Conservation (phyloP, 2,113 vertebrate species). For the Symphodus melops region DNA sequence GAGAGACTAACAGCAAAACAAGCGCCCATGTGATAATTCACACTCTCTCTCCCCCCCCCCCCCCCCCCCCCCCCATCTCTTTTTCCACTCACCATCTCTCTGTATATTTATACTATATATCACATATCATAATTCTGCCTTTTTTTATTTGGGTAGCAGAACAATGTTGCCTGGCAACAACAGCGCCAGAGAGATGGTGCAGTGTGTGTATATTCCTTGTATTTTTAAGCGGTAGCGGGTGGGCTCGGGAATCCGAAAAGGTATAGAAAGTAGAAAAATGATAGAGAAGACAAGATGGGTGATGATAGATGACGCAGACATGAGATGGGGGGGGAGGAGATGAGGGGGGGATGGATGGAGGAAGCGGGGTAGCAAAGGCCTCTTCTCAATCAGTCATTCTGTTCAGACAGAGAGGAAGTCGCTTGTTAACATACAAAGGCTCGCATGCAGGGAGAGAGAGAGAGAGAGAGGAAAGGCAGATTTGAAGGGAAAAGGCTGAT, state of each 20-base stretch:
- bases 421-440: not conserved
- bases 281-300: not conserved
- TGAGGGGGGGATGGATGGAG: slow-evolving; percentile 8
- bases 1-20: slow-evolving; percentile 39
- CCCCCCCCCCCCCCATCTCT: not conserved
- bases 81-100: not conserved
- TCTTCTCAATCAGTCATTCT: slow-evolving; percentile 46
- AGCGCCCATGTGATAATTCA: slow-evolving; percentile 14
- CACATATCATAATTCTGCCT: slow-evolving; percentile 4
- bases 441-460: not conserved
- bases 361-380: slow-evolving; percentile 5
- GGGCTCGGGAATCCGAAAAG: slow-evolving; percentile 4
- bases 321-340: slow-evolving; percentile 3
- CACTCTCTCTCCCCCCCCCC: too few relatives aligned
- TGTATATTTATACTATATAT: slow-evolving; percentile 17
- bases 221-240: slow-evolving; percentile 16
- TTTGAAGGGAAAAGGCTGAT: slow-evolving; percentile 38
- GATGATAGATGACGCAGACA: slow-evolving; percentile 4
- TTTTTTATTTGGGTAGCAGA: slow-evolving; percentile 57
- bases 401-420: not conserved
- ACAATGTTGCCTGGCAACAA: slow-evolving; percentile 80
- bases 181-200: slow-evolving; percentile 36
- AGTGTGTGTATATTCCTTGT: slow-evolving; percentile 26
- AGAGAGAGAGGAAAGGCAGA: not conserved
- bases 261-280: not conserved